phyloP scores from a whole-genome alignment of 2,113 vertebrate genomes.

The Pampusana beccarii region DNA sequence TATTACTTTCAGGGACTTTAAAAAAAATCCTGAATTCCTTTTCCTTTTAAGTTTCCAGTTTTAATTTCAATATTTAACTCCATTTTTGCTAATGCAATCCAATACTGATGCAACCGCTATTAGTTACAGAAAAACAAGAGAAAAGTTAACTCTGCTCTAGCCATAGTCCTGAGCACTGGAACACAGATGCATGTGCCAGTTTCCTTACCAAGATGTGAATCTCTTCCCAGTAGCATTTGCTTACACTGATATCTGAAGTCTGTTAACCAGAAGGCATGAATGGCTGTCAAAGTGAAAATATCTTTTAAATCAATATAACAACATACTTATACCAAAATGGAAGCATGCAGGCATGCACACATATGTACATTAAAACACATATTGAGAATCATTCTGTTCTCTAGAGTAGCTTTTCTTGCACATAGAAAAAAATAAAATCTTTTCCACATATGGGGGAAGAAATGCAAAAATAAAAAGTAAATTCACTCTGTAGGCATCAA shows the following conservation, averaged over 20 bases:
- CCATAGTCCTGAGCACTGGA: neutral
- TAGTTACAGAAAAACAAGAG: neutral
- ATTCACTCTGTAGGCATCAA: neutral
- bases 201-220: neutral
- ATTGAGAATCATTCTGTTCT: neutral
- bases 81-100: neutral
- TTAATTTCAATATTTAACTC: neutral
- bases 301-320: neutral
- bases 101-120: neutral
- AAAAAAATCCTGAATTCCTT: neutral
- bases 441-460: neutral
- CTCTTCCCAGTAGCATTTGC: neutral
- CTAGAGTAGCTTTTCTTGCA: neutral
- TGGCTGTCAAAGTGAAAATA: rapidly evolving
- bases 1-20: neutral
- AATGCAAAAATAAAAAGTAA: neutral
- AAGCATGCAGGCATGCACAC: neutral
- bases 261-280: neutral
- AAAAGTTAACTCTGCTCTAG: neutral
- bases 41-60: neutral
- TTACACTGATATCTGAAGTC: neutral
- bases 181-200: neutral
- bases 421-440: neutral
- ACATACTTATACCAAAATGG: neutral
- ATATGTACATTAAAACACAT: neutral